Base-by-base conservation (phyloP, 2,888 invertebrate genomes). In the Rhagonycha fulva region DNA sequence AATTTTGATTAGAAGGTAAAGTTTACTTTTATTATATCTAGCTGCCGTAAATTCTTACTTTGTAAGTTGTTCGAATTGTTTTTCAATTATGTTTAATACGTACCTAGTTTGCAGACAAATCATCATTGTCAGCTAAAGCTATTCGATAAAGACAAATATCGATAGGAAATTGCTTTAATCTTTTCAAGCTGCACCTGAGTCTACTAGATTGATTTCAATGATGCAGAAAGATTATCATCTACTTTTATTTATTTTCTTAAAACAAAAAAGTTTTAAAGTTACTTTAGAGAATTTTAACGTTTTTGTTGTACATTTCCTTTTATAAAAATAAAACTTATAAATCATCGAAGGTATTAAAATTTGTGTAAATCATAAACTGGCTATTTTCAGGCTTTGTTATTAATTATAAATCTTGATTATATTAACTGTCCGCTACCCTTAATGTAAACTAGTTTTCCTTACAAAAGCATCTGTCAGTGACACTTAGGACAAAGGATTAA, bases 161-260 rank as follows among this genome's bases (percentile, higher is more conserved):
- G 82, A 78, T 79, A 80, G 81, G 79, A 82, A 84, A 84, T 84
- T 82, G 83, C 82, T 83, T 83, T 83, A 83, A 84, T 83, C 83
- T 83, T 83, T 81, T 77, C 80, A 75, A 75, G 78, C 79, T 82
- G 82, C 84, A 84, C 84, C 84, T 84, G 84, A 77, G 84, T 81
- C 82, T 78, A 28, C 71, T 23, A 73, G 71, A 71, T 71, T 71
- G 76, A 76, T 73, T 72, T 73, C 76, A 74, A 76, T 76, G 76
- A 68, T 68, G 74, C 71, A 74, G 74, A 76, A 76, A 76, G 76
- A 72, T 76, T 76, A 76, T 69, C 72, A 68, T 61, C 68, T 72
- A 72, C 60, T 72, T 76, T 68, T 69, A 47, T 47, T 47, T 47
- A 47, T 47, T 47, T n/a, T 47, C 47, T 47, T 47, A 47, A 47